phyloP scores from a whole-genome alignment of 2,888 invertebrate species.

The Serripes groenlandicus region DNA sequence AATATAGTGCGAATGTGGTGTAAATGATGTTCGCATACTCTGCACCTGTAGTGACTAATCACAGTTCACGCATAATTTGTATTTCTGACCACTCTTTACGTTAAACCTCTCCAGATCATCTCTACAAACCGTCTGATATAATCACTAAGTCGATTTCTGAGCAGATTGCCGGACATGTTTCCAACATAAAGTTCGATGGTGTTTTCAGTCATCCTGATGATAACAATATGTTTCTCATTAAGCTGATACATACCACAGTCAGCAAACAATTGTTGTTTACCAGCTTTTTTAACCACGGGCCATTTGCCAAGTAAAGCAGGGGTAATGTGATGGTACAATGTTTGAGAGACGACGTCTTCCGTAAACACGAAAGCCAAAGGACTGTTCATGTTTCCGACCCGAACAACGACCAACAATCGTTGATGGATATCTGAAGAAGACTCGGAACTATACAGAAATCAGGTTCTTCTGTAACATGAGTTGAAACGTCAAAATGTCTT shows the following conservation, averaged over 20 bases:
- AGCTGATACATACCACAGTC: constrained; percentile 20
- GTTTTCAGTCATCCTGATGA: constrained; percentile 18
- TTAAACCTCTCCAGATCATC: constrained; percentile 8
- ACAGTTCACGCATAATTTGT: constrained; percentile 9
- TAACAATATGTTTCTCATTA: constrained; percentile 30
- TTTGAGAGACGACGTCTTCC: constrained; percentile 11
- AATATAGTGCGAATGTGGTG: constrained; percentile 9
- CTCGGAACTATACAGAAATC: constrained; percentile 32
- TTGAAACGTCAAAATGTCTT: not conserved
- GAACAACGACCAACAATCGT: not conserved
- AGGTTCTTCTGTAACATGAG: not conserved
- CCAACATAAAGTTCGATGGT: constrained; percentile 14
- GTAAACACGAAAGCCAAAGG: constrained; percentile 18
- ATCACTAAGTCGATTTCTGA: constrained; percentile 1
- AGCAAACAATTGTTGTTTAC: constrained; percentile 9
- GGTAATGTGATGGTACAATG: constrained; percentile 28
- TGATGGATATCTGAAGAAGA: constrained; percentile 3
- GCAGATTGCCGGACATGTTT: not conserved
- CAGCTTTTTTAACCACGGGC: constrained; percentile 19
- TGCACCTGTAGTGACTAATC: not conserved
- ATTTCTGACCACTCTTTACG: constrained; percentile 7
- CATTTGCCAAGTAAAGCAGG: constrained; percentile 35
- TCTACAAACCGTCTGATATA: constrained; percentile 7
- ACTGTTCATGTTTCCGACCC: constrained; percentile 4
- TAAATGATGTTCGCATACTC: not conserved